These are phyloP conservation scores for Stenurella melanura DNA, from an alignment of 2,888 invertebrate species.

Conservation along the genomic window DNA sequence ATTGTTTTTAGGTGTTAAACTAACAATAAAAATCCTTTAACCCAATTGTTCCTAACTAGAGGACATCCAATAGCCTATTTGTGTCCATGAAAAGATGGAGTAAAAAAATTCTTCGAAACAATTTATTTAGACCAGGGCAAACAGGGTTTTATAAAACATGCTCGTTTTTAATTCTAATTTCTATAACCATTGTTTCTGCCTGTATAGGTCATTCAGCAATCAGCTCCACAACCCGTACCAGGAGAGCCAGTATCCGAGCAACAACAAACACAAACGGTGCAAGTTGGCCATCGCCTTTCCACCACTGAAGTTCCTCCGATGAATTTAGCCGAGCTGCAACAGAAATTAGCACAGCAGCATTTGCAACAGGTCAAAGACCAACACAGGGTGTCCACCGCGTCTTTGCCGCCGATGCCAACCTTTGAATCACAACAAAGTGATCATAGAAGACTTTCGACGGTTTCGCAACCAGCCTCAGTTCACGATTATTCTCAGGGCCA, in stretches of 20 bases:
- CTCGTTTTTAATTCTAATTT: neutral
- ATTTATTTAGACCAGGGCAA: too few relatives aligned
- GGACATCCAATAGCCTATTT: too few relatives aligned
- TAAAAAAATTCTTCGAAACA: too few relatives aligned
- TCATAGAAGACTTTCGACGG: slow-evolving; percentile 66
- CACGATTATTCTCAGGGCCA: slow-evolving; percentile 64
- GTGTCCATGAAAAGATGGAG: too few relatives aligned
- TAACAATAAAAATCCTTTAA: too few relatives aligned
- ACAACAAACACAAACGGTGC: slow-evolving; percentile 49
- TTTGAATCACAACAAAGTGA: slow-evolving; percentile 63
- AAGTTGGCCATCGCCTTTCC: slow-evolving; percentile 59
- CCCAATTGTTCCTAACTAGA: too few relatives aligned
- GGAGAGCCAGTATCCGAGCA: slow-evolving; percentile 51
- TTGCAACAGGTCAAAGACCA: slow-evolving; percentile 59
- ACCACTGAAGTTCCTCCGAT: slow-evolving; percentile 64
- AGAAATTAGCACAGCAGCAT: slow-evolving; percentile 68
- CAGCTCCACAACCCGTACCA: slow-evolving; percentile 55
- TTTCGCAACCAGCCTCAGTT: slow-evolving; percentile 66
- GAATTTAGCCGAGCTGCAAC: slow-evolving; percentile 69
- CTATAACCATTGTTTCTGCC: neutral
- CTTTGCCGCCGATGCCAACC: slow-evolving; percentile 67
- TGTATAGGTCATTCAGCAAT: slow-evolving; percentile 47
- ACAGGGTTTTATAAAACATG: too few relatives aligned
- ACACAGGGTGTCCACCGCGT: slow-evolving; percentile 63
- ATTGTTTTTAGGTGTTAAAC: too few relatives aligned